Evolutionary conservation across 2,888 invertebrate species (phyloP), one percentile per base, ranked within the genome.

Genomic region (Eustalomyia histrio): DNA sequence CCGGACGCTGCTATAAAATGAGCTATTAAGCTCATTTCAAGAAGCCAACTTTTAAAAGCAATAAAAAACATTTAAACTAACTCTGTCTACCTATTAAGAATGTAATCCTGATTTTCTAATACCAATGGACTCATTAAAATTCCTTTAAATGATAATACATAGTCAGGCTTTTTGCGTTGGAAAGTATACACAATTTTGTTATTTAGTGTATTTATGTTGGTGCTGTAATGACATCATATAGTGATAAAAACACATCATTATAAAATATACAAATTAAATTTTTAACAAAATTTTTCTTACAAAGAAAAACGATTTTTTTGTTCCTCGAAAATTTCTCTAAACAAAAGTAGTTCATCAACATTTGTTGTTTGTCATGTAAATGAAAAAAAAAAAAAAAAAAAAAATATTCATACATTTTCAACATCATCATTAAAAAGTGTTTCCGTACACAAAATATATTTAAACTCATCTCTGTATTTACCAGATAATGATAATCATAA

Each of bases 261-360:
- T 39, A 39, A 39, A 39, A 39, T 39, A 39, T 39, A 39, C 14
- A 39, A 39, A 39, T 39, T 39, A 12, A 39, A 39, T 39, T 39
- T 39, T 12, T 39, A 39, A 12, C 39, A 12, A 39, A 39, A 39
- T 39, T 39, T 39, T 39, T 39, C 39, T 39, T 10, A 39, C 39
- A 39, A 39, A 39, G 39, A 39, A 39, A 39, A 39, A 12, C 2
- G 9, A 4, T 39, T 39, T 39, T 39, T 39, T 39, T 39, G n/a
- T n/a, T 39, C 12, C 39, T 39, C 39, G 12, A 39, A 39, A 39
- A 12, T 12, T 39, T 39, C 14, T 14, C 39, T 14, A 39, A 53
- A 17, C 53, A 16, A 53, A 53, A 53, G 53, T 53, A 53, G 53
- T 53, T 53, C 53, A 53, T 53, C 53, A 53, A 5, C 53, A 53